phyloP scores from a whole-genome alignment of 1,140 invertebrate genomes.

The Panagrolaimus sp. region DNA sequence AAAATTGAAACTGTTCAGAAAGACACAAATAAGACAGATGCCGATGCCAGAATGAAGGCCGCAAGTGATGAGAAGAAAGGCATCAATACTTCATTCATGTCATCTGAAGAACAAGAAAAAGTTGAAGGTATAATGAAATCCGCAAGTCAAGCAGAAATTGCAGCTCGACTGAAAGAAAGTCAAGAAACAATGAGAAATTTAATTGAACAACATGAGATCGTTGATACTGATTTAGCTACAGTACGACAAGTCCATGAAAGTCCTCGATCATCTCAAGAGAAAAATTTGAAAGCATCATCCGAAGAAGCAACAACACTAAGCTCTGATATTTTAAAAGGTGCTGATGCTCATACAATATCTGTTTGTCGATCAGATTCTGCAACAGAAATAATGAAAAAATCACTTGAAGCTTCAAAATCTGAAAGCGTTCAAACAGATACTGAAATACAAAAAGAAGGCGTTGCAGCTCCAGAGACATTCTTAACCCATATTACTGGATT shows the following conservation, averaged over 20 bases:
- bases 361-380: too few species aligned
- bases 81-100: neutral
- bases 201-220: conserved; percentile 3
- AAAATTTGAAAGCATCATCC: conserved; percentile 16
- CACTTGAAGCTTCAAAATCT: too few species aligned
- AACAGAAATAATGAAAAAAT: too few species aligned
- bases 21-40: neutral
- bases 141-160: conserved; percentile 10
- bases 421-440: too few species aligned
- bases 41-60: neutral
- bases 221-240: neutral
- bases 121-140: neutral
- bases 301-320: too few species aligned
- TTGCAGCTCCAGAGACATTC: too few species aligned
- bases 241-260: neutral
- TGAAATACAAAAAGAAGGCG: too few species aligned
- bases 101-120: neutral
- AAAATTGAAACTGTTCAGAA: neutral
- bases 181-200: conserved; percentile 10
- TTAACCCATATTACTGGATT: too few species aligned
- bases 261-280: neutral
- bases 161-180: neutral
- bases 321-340: too few species aligned
- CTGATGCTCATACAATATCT: too few species aligned
- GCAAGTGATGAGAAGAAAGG: neutral